phyloP scores from a whole-genome alignment of 2,888 invertebrate genomes.

The Trachelus iudaicus region DNA sequence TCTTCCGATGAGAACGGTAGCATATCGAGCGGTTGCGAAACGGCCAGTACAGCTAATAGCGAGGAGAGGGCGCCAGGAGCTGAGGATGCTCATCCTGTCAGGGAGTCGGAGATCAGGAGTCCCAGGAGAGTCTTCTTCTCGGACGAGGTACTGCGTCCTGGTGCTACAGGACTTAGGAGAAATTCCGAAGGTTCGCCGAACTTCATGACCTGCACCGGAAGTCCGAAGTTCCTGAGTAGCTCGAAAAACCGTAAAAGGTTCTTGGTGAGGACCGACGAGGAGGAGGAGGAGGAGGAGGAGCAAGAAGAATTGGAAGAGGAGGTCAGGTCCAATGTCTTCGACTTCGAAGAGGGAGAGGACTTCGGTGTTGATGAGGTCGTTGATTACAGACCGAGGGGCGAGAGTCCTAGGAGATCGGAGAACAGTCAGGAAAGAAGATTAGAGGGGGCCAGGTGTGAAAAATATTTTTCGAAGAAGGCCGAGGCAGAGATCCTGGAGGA shows the following conservation, averaged over 20 bases:
- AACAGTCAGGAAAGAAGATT: conserved; percentile 19
- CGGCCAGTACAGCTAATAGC: conserved; percentile 75
- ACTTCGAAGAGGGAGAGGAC: conserved; percentile 59
- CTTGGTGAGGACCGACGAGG: conserved; percentile 46
- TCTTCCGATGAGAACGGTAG: conserved; percentile 61
- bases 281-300: conserved; percentile 58
- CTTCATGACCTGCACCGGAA: conserved; percentile 59
- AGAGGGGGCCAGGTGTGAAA: conserved; percentile 36
- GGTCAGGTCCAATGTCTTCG: conserved; percentile 47
- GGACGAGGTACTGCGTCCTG: conserved; percentile 33
- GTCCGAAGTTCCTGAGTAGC: conserved; percentile 54
- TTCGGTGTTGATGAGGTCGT: conserved; percentile 54
- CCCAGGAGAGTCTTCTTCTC: conserved; percentile 43
- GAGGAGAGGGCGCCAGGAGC: conserved; percentile 57
- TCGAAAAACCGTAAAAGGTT: conserved; percentile 44
- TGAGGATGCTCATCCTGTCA: conserved; percentile 47
- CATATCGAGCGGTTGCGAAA: conserved; percentile 85
- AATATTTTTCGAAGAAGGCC: conserved; percentile 39
- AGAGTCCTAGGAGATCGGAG: conserved; percentile 35
- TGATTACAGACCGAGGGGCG: conserved; percentile 60
- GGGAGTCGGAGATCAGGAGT: conserved; percentile 35
- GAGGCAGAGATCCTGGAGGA: conserved; percentile 42
- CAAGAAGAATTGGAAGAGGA: conserved; percentile 47
- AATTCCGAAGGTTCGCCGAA: conserved; percentile 61
- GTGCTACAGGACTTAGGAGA: conserved; percentile 42